Base-by-base conservation (phyloP, 2,888 invertebrate species). In the Alsophila aescularia region DNA sequence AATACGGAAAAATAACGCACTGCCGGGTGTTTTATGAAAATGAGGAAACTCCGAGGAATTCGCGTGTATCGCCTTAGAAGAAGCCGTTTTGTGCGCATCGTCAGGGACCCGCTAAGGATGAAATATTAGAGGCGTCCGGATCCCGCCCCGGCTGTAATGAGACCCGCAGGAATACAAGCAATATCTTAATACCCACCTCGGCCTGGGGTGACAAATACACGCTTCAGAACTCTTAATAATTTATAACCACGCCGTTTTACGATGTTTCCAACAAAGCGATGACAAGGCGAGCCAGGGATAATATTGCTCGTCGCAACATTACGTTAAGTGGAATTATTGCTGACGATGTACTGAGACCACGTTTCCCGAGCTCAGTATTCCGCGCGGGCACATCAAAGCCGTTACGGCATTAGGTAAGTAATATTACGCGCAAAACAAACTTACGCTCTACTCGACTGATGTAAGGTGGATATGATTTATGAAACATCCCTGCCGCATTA, bases 141-240 rank as follows among this genome's bases (percentile, higher is more conserved):
- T 77, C 79, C 75, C 79, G 73, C 81, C 79, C 80, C 77, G 68
- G 73, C 75, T 72, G 78, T 90, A 89, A 90, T 87, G 90, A 91
- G 89, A 71, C 90, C 87, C 89, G 66, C 67, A 81, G 89, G 91
- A 87, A 85, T 87, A 87, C 81, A 78, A 84, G 89, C 87, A 90
- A 90, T 90, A 89, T 90, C 90, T 86, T 91, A 90, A 90, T 89
- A 90, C 83, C 81, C 74, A 78, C 81, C 85, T 74, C 76, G 79
- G 81, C 80, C 80, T 75, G 73, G 75, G 79, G 85, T 89, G 90
- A 91, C 89, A 89, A 90, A 90, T 88, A 85, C 84, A 77, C 78
- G 85, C 82, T 81, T 79, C 79, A 78, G 81, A 87, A 88, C 82
- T 79, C 87, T 87, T 83, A 84, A 89, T 90, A 88, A 90, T 90